Evolutionary conservation across 2,113 vertebrate species (phyloP).

Genomic region (Pontoporia blainvillei): DNA sequence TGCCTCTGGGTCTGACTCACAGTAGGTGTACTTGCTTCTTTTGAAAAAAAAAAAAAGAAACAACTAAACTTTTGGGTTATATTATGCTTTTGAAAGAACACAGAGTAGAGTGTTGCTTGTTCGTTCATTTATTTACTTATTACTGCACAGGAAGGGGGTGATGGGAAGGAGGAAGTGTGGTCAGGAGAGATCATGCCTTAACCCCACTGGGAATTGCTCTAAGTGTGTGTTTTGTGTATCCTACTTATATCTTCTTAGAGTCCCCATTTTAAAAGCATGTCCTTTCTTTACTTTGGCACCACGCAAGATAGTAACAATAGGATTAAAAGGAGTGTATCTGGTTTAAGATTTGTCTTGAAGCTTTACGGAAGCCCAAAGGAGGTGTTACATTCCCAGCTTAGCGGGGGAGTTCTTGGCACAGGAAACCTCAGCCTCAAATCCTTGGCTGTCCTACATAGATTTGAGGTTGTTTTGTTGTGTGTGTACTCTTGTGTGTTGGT

Average conservation of each 20-base stretch:
- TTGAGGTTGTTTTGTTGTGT: constrained; percentile 52
- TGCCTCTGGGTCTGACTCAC: not conserved
- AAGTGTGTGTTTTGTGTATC: constrained; percentile 46
- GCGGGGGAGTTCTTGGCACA: constrained; percentile 12
- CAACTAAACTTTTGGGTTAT: not conserved
- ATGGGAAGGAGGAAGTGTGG: constrained; percentile 34
- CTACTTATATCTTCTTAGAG: constrained; percentile 49
- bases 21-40: not conserved
- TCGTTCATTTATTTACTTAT: constrained; percentile 25
- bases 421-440: constrained; percentile 50
- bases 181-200: constrained; percentile 30
- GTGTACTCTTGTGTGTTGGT: not conserved
- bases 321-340: constrained; percentile 67
- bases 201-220: constrained; percentile 20
- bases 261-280: constrained; percentile 29
- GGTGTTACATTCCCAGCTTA: constrained; percentile 55
- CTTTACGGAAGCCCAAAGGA: constrained; percentile 39
- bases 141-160: not conserved
- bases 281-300: constrained; percentile 69
- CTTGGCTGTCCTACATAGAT: constrained; percentile 48
- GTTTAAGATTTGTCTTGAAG: constrained; percentile 66
- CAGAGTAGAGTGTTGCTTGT: not conserved
- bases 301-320: constrained; percentile 40
- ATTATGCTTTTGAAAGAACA: not conserved
- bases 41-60: not conserved